Evolutionary conservation across 2,888 invertebrate species (phyloP), one percentile per base, ranked within the genome.

Genomic region (Sarcophaga carnaria): DNA sequence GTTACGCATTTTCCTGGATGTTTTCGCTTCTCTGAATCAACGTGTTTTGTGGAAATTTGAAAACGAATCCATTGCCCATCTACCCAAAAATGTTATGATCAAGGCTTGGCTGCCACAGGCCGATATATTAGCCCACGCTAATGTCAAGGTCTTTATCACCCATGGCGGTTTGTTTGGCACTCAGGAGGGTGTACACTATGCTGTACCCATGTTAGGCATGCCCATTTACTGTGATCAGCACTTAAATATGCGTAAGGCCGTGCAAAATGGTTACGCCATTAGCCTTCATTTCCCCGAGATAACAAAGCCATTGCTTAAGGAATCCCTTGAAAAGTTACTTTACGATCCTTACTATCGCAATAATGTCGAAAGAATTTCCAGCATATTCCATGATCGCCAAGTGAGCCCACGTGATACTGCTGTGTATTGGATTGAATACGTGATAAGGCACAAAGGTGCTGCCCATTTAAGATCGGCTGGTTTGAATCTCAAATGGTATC

Each of bases 71-170:
- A 89, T 93, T 20, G 89, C 90, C 2, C 89, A 93, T 75, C 77
- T 94, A 85, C 93, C 94, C 0, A 78, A 88, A 17, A 94, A 94
- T 89, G 91, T 95, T 0, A 92, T 94, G 90, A 88, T 94, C 12
- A 91, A 92, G n/a, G 93, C 94, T 62, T 95, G 95, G 95, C 88
- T 95, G 80, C 95, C 95, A 0, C 95, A 95, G 89, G 92, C 92
- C 67, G 94, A 94, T 88, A 93, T 95, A 20, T 84, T 93, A 90
- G 94, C 93, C 4, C 94, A 94, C 90, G 92, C 90, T 0, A 93
- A 94, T 86, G 89, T 94, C 1, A 93, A 93, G 84, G 90, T 93
- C 0, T 94, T 94, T 85, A 94, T 94, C 27, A 93, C 94, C 0
- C 94, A 94, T 80, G 94, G 94, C 10, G 93, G 93, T 0, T 88